Conservation (phyloP, 2,113 vertebrate species). For the Lampris incognitus region DNA sequence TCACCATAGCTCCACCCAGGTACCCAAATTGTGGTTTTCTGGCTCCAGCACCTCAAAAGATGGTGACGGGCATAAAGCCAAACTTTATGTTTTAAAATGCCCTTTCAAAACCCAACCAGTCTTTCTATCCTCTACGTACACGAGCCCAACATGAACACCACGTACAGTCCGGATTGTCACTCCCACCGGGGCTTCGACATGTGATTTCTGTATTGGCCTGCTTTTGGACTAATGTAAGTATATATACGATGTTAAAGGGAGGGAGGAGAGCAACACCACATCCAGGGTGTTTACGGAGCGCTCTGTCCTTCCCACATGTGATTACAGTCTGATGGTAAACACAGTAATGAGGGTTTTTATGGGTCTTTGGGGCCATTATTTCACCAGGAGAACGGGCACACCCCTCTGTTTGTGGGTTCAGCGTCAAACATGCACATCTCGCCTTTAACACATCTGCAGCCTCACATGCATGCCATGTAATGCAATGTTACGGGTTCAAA, state of each 20-base stretch:
- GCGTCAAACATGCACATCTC: slow-evolving; percentile 35
- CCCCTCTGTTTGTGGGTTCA: slow-evolving; percentile 41
- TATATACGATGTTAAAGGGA: slow-evolving; percentile 13
- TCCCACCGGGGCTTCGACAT: slow-evolving; percentile 34
- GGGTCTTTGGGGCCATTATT: slow-evolving; percentile 47
- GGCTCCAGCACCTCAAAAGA: too few relatives aligned
- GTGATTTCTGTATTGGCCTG: slow-evolving; percentile 42
- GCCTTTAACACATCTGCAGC: slow-evolving; percentile 23
- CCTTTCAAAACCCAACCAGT: too few relatives aligned
- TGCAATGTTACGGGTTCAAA: too few relatives aligned
- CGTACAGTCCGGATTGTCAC: not conserved
- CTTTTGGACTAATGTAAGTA: slow-evolving; percentile 32
- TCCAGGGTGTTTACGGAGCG: slow-evolving; percentile 73
- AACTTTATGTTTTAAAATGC: too few relatives aligned
- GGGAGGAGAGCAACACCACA: slow-evolving; percentile 50
- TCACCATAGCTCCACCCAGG: too few relatives aligned
- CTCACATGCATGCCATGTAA: slow-evolving; percentile 27
- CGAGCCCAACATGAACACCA: too few relatives aligned
- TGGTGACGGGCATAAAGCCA: too few relatives aligned
- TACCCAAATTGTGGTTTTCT: too few relatives aligned
- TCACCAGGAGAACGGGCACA: slow-evolving; percentile 48
- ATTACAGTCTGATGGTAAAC: slow-evolving; percentile 74
- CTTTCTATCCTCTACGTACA: too few relatives aligned
- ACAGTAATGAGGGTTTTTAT: slow-evolving; percentile 77
- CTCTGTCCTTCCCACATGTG: slow-evolving; percentile 65